A percentile compares a stretch with the other conserved stretches of the same genome.
These are phyloP conservation scores for Coptodon bakossiorum DNA, from an alignment of 2,113 vertebrate species.

Conservation along the genomic window DNA sequence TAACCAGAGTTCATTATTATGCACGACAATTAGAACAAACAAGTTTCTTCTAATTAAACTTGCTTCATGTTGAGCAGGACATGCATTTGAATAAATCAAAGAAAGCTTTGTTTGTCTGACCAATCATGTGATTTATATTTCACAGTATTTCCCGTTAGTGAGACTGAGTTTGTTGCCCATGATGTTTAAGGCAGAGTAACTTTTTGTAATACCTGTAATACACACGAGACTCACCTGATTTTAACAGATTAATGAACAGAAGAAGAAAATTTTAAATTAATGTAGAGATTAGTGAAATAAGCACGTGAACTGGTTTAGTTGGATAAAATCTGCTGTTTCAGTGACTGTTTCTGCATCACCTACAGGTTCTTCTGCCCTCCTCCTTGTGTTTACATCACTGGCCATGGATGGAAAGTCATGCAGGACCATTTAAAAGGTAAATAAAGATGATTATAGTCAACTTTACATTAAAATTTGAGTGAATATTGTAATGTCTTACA, in stretches of 20 bases:
- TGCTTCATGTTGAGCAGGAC: neutral
- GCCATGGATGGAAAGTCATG: conserved; percentile 84
- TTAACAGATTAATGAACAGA: neutral
- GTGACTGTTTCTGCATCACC: neutral
- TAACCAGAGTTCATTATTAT: neutral
- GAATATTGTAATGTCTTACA: neutral
- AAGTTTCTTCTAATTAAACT: neutral
- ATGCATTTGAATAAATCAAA: neutral
- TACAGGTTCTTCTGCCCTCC: conserved; percentile 94
- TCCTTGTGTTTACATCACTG: conserved; percentile 88
- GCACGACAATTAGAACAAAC: neutral
- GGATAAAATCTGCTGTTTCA: neutral
- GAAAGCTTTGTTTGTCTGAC: neutral
- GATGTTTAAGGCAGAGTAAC: neutral
- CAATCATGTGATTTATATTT: neutral
- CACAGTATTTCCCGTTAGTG: neutral
- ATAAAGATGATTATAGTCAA: neutral
- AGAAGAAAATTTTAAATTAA: neutral
- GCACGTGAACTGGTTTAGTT: fast-evolving
- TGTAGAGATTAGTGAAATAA: neutral
- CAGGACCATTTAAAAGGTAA: conserved; percentile 82
- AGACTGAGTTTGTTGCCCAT: neutral
- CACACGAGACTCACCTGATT: neutral
- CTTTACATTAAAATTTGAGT: neutral
- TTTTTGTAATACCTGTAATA: neutral